These are phyloP conservation scores for Montipora foliosa DNA, from an alignment of 64 coral and sea anemone genomes.

Conservation along the genomic window DNA sequence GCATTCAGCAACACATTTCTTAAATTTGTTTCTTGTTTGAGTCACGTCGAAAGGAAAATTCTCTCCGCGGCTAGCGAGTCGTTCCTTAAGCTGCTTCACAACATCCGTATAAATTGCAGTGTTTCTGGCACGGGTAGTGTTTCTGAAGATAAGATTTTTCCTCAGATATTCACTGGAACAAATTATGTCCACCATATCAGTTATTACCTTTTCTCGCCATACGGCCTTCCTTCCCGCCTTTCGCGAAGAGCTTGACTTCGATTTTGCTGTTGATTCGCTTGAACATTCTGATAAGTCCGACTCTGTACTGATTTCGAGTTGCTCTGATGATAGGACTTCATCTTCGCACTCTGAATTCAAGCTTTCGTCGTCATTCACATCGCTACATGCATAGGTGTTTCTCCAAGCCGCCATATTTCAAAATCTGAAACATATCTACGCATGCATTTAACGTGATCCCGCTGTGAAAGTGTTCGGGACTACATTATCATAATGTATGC, in stretches of 20 bases:
- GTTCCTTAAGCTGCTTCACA: too few species aligned
- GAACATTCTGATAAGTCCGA: slow-evolving; percentile 58
- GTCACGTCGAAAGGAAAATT: too few species aligned
- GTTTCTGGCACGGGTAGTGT: too few species aligned
- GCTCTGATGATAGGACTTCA: slow-evolving; percentile 54
- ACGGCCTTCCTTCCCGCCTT: neutral
- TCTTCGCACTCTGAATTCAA: slow-evolving; percentile 47
- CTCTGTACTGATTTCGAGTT: slow-evolving; percentile 62
- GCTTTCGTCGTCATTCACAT: slow-evolving; percentile 19
- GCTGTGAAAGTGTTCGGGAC: too few species aligned
- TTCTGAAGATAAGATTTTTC: neutral
- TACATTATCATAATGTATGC: too few species aligned
- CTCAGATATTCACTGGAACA: slow-evolving; percentile 4
- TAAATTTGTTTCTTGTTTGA: neutral
- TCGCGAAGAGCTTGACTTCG: neutral
- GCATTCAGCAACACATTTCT: too few species aligned
- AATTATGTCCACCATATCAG: neutral
- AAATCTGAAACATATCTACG: too few species aligned
- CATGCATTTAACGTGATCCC: too few species aligned
- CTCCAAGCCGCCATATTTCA: slow-evolving; percentile 47
- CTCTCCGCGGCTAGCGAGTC: too few species aligned
- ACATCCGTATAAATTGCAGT: too few species aligned
- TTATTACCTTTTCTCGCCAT: neutral
- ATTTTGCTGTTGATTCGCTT: neutral
- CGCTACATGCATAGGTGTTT: slow-evolving; percentile 40